Evolutionary conservation across 2,888 invertebrate genomes (phyloP).

Genomic region (Aspidapion aeneum): DNA sequence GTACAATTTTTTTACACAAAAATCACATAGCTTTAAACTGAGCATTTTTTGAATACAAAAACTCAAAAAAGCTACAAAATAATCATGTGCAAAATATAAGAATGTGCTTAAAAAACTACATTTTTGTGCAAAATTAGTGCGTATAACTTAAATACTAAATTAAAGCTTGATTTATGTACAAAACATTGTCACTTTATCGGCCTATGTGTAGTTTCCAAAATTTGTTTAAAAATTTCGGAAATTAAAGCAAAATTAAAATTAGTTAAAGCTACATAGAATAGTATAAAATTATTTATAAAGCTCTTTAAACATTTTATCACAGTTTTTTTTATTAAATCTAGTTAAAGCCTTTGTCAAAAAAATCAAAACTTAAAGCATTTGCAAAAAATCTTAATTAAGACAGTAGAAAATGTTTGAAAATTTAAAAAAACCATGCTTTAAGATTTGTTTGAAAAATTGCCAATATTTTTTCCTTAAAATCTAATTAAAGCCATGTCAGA

Average conservation of each 20-base stretch:
- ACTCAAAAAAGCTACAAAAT: constrained; percentile 26
- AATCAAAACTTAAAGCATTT: not conserved
- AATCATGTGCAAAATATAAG: constrained; percentile 33
- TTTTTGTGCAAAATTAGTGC: constrained; percentile 18
- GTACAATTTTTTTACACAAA: constrained; percentile 30
- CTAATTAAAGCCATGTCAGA: constrained; percentile 20
- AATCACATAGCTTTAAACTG: constrained; percentile 43
- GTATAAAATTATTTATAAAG: constrained; percentile 14
- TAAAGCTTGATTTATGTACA: constrained; percentile 40
- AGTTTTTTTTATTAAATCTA: not conserved
- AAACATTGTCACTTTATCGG: constrained; percentile 48
- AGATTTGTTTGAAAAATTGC: too few species aligned
- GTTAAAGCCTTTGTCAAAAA: not conserved
- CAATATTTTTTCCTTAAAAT: too few species aligned
- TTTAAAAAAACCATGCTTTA: too few species aligned
- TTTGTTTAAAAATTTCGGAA: constrained; percentile 16
- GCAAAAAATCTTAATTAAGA: not conserved
- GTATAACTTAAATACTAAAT: constrained; percentile 16
- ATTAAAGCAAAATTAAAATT: constrained; percentile 18
- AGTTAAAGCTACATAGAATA: constrained; percentile 22
- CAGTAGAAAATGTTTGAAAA: too few species aligned
- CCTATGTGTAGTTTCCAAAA: constrained; percentile 34
- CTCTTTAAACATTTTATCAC: not conserved
- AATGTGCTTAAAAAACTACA: constrained; percentile 23
- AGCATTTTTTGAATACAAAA: constrained; percentile 30